Evolutionary conservation across 2,797 vertebrate genomes (phyloP), one percentile per base, ranked within the genome.

Genomic region (Moxostoma hubbsi): DNA sequence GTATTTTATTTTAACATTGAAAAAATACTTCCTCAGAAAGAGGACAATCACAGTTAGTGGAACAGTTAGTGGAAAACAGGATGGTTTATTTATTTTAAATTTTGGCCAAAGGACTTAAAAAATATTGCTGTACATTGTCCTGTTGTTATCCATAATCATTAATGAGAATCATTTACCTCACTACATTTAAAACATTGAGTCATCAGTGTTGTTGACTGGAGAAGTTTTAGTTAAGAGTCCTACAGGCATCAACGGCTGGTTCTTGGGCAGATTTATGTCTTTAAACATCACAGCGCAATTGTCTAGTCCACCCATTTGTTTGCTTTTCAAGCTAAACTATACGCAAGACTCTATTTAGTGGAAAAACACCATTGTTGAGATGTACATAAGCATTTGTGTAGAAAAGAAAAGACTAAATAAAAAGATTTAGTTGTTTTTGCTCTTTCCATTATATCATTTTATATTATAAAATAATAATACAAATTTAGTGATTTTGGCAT

Each of bases 261-360:
- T 43, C 36, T 58, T 18, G 2, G 7, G 49, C 49, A 18, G 45
- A 58, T 24, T 61, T 59, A 16, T 58, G 16, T 8, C 45, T 61
- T 47, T 61, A 46, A 13, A 62, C 12, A 16, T 73, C 58, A 62
- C 47, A 50, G 47, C 13, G 11, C 71, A 36, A 62, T 49, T 73
- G 9, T 59, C 4, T 18, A 49, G 57, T 72, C 71, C 71, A 62
- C 71, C 58, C 57, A 73, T 57, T 73, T 45, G 6, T 57, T 36
- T 36, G 8, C n/a, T 70, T 70, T 9, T 45, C 9, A 24, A 54
- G 12, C 53, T 55, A 57, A 45, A 36, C 36, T 36, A 36, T 36
- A 36, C 5, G 36, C 43, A 47, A 5, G 67, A 45, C 51, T 70
- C 36, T 36, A 36, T 36, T 36, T 36, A 36, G 36, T 36, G 36